phyloP scores from a whole-genome alignment of 35 echinoderm and acorn worm genomes.

The Nesometra sesokonis region DNA sequence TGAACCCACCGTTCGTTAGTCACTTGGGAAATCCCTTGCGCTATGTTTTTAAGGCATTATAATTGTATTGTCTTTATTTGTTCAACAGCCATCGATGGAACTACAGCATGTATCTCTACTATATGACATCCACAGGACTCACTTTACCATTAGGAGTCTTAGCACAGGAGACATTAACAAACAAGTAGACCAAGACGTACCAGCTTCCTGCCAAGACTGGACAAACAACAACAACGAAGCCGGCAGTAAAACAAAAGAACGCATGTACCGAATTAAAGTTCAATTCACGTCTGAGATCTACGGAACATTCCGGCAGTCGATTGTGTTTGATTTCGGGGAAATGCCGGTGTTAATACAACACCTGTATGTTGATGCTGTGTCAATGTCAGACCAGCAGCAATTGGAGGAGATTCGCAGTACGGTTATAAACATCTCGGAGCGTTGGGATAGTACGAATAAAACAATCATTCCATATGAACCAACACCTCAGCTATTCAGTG shows the following conservation, averaged over 20 bases:
- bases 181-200: constrained; percentile 56
- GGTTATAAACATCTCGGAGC: constrained; percentile 47
- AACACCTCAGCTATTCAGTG: constrained; percentile 42
- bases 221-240: constrained; percentile 45
- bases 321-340: constrained; percentile 84
- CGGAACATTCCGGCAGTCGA: constrained; percentile 93
- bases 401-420: constrained; percentile 71
- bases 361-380: constrained; percentile 78
- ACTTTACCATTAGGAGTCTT: constrained; percentile 78
- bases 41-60: too few species aligned
- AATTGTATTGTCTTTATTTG: background rate
- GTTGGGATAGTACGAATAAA: constrained; percentile 78
- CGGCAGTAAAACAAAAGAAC: constrained; percentile 49
- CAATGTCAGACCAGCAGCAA: constrained; percentile 55
- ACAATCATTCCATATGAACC: constrained; percentile 61
- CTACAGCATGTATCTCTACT: constrained; percentile 72
- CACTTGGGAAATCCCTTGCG: too few species aligned
- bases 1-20: too few species aligned
- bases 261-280: constrained; percentile 81
- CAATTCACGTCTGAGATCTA: constrained; percentile 97
- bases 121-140: constrained; percentile 84
- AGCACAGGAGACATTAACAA: constrained; percentile 58
- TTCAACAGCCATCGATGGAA: constrained; percentile 38
- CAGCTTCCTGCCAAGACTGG: constrained; percentile 89
- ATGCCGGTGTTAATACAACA: constrained; percentile 74